Base-by-base conservation (phyloP, 2,888 invertebrate genomes). In the Mimumesa dahlbomi region DNA sequence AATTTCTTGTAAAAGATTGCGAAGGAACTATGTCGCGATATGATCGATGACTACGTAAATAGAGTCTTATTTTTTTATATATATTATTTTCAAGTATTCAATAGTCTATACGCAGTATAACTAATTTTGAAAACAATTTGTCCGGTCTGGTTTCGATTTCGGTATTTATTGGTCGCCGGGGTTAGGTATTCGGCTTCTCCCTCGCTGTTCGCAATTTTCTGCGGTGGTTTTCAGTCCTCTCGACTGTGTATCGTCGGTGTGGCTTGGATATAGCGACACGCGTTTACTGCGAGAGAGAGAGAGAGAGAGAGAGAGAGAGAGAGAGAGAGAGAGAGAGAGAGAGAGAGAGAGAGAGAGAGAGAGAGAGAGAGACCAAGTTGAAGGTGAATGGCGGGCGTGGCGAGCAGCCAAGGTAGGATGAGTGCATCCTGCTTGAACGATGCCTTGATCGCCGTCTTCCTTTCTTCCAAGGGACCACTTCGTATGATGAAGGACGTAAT, bases 381-480 rank as follows among this genome's bases (percentile, higher is more conserved):
- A 89, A 89, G 89, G 89, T 89, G 89, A 88, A 89, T 88, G 87
- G 87, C 88, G 87, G 88, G 88, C 86, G 88, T 88, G 89, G 89
- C 86, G 73, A 58, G 61, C 63, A 67, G 80, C 77, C 82, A 75
- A 82, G 80, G 80, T 75, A 76, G 80, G 77, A 79, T 74, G 79
- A 82, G 81, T 78, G 84, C 86, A 86, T 87, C 86, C 87, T 86
- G 87, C 84, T 82, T 79, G 78, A 79, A 75, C 82, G 81, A 82
- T 82, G 82, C 83, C 77, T 79, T 84, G 85, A 85, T 87, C 85
- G 82, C 73, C 83, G 80, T 84, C 85, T 85, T 87, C 86, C 86
- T 87, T 82, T 84, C 81, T 79, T 82, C 77, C 61, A 59, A 58
- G 49, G 70, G 70, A 75, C 67, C 78, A 64, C 62, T 61, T 73